A percentile compares a stretch with the other conserved stretches of the same genome.
phyloP scores from a whole-genome alignment of 2,113 vertebrate genomes.

The Rhegmatorhina hoffmannsi region DNA sequence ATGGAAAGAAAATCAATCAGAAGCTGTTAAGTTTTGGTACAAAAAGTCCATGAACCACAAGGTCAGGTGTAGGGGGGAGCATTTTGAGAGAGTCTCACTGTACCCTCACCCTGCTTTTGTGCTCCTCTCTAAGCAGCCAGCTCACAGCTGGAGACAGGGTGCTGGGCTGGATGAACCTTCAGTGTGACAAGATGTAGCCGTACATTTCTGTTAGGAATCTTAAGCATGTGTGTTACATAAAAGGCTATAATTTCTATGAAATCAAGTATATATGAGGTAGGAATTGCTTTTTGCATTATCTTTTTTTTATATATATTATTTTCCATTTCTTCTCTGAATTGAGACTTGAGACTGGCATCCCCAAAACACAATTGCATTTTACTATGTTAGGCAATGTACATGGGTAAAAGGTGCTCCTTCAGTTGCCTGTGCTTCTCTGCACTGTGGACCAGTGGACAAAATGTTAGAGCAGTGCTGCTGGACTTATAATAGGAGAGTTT shows the following conservation, averaged over 20 bases:
- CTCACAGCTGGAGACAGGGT: background rate
- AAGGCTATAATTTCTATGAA: background rate
- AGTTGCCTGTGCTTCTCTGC: background rate
- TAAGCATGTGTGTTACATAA: background rate
- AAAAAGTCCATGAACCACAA: background rate
- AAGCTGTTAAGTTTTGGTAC: background rate
- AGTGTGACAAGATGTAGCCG: background rate
- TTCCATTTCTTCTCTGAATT: background rate
- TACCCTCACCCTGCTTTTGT: rapidly evolving
- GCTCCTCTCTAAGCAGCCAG: background rate
- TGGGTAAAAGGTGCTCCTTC: background rate
- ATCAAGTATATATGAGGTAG: background rate
- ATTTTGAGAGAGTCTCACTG: background rate
- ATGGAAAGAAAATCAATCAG: background rate
- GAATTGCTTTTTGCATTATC: background rate
- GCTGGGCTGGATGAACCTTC: background rate
- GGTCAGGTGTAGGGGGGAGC: background rate
- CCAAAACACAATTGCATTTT: background rate
- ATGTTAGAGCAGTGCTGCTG: background rate
- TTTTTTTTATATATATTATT: background rate
- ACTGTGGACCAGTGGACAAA: background rate
- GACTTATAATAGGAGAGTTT: background rate
- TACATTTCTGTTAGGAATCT: background rate
- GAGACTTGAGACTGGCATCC: background rate
- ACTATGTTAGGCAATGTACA: background rate